Evolutionary conservation across 2,113 vertebrate genomes (phyloP).

Genomic region (Onychorhynchus coronatus): DNA sequence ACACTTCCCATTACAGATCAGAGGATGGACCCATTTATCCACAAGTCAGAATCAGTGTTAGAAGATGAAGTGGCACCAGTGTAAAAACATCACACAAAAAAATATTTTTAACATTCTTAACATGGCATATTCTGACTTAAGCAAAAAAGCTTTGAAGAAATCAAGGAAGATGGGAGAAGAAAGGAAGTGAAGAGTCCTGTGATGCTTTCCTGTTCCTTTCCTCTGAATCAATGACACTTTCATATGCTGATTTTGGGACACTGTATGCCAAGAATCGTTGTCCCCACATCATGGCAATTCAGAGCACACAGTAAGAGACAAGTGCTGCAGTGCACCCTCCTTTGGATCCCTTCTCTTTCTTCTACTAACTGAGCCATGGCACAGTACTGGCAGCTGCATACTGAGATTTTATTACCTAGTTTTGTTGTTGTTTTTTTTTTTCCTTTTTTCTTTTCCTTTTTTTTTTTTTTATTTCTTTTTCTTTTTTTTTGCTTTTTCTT

Average conservation of each 20-base stretch:
- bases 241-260: background rate
- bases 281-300: background rate
- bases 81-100: background rate
- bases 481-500: background rate
- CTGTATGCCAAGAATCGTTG: background rate
- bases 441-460: background rate
- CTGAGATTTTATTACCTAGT: background rate
- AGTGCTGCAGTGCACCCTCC: background rate
- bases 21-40: background rate
- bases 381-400: background rate
- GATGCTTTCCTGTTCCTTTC: background rate
- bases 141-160: background rate
- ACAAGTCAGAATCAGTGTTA: background rate
- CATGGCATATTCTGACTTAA: background rate
- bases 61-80: background rate
- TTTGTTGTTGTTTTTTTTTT: rapidly evolving
- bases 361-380: background rate
- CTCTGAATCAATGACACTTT: background rate
- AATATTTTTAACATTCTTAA: background rate
- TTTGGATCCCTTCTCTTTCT: background rate
- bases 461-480: background rate
- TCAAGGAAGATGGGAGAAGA: background rate
- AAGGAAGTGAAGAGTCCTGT: background rate
- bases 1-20: background rate
- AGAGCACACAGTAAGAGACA: background rate